Conservation (phyloP, 2,113 vertebrate genomes). For the Melanerpes aurifrons region DNA sequence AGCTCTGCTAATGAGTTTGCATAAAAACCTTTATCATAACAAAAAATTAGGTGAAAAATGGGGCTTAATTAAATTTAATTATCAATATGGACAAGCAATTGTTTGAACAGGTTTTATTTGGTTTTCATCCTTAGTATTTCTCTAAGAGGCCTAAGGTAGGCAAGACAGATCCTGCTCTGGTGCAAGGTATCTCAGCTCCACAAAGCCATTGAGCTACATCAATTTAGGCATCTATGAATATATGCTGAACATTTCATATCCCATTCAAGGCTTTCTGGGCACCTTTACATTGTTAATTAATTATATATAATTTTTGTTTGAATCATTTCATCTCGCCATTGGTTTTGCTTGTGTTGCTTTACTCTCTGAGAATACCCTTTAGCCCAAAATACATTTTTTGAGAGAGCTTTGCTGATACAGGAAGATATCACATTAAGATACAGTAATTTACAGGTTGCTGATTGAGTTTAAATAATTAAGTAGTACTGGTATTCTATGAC, state of each 20-base stretch:
- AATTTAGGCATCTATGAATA: not conserved
- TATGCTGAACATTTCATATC: not conserved
- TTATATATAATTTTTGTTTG: not conserved
- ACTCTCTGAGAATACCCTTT: not conserved
- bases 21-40: not conserved
- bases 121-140: not conserved
- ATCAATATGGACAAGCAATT: not conserved
- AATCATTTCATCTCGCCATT: not conserved
- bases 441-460: not conserved
- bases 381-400: not conserved
- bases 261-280: not conserved
- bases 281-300: not conserved
- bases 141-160: not conserved
- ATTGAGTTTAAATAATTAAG: constrained; percentile 42
- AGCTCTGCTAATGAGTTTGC: not conserved
- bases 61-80: not conserved
- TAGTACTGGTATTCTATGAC: not conserved
- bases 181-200: not conserved
- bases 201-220: not conserved
- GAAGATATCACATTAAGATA: not conserved
- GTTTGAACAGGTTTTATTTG: not conserved
- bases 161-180: not conserved
- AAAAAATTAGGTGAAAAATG: not conserved
- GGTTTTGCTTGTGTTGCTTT: not conserved
- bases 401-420: not conserved